A percentile compares a stretch with the other conserved stretches of the same genome.
These are phyloP conservation scores for Gymnarchus niloticus DNA, from an alignment of 2,113 vertebrate genomes.

Conservation along the genomic window DNA sequence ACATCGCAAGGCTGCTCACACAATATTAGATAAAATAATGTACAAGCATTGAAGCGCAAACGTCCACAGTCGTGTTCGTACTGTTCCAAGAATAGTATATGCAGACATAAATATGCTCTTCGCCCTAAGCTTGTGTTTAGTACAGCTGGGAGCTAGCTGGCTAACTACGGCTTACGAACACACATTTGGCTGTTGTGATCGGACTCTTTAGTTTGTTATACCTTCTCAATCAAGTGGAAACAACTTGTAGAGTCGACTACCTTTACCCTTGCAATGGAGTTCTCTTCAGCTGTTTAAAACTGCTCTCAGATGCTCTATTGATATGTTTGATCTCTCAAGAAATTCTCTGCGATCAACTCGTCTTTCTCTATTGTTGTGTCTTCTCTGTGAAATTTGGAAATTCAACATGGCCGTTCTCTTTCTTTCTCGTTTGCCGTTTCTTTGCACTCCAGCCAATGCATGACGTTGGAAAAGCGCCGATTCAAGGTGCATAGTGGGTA, in stretches of 20 bases:
- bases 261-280: background rate
- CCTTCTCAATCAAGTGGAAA: background rate
- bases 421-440: constrained; percentile 40
- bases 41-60: background rate
- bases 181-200: constrained; percentile 5
- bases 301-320: constrained; percentile 7
- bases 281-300: constrained; percentile 4
- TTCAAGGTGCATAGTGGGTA: constrained; percentile 1
- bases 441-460: background rate
- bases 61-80: background rate
- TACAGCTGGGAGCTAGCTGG: background rate
- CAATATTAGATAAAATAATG: background rate
- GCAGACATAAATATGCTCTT: background rate
- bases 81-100: background rate
- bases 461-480: constrained; percentile 5
- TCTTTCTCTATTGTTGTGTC: constrained; percentile 48
- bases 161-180: background rate
- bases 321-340: constrained; percentile 21
- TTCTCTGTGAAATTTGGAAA: constrained; percentile 43
- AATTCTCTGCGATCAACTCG: constrained; percentile 30
- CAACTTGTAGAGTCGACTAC: background rate
- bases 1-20: background rate
- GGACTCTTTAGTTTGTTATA: constrained; percentile 10
- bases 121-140: background rate
- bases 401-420: constrained; percentile 56